A percentile compares a stretch with the other conserved stretches of the same genome.
Evolutionary conservation across 1,140 invertebrate genomes (phyloP).

Genomic region (Atta cephalotes): DNA sequence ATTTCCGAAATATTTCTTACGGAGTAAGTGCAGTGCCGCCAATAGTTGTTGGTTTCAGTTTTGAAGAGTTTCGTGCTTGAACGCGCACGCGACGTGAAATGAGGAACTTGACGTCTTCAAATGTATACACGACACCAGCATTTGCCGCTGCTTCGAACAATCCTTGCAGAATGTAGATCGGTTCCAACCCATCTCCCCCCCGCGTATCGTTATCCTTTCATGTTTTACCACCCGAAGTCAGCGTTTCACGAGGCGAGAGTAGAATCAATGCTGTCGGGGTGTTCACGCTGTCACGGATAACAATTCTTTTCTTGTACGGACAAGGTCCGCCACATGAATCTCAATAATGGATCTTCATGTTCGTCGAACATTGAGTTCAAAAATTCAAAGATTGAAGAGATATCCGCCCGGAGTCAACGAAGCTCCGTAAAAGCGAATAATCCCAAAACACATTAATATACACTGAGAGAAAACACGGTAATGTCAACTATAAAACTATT

Average conservation of each 20-base stretch:
- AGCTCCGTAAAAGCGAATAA: background rate
- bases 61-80: slow-evolving; percentile 28
- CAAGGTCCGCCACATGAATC: slow-evolving; percentile 22
- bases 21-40: background rate
- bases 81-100: slow-evolving; percentile 27
- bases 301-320: slow-evolving; percentile 43
- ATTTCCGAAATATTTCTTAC: background rate
- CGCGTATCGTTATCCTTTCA: slow-evolving; percentile 46
- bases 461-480: too few relatives aligned
- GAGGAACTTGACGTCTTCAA: slow-evolving; percentile 9
- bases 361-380: background rate
- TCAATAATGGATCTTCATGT: slow-evolving; percentile 46
- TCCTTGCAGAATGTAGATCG: slow-evolving; percentile 49
- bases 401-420: background rate
- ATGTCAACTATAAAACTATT: too few relatives aligned
- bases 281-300: slow-evolving; percentile 46
- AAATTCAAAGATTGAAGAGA: background rate
- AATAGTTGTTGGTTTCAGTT: slow-evolving; percentile 17
- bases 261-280: slow-evolving; percentile 38
- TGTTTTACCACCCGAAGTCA: background rate
- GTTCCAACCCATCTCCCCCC: background rate
- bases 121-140: slow-evolving; percentile 37
- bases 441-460: background rate
- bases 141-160: slow-evolving; percentile 33
- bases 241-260: background rate